Base-by-base conservation (phyloP, 2,888 invertebrate species). In the Trilocha varians region DNA sequence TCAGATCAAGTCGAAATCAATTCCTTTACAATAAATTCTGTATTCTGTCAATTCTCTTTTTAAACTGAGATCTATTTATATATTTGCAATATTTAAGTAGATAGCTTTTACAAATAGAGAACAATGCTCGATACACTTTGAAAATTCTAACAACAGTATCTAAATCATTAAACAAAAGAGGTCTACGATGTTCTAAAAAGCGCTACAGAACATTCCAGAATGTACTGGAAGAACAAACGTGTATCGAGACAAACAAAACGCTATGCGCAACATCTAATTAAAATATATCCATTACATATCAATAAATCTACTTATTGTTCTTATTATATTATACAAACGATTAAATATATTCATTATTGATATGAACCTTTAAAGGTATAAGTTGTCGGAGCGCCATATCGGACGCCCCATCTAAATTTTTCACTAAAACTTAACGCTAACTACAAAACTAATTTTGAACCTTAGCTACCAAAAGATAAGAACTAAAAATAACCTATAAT, bases 331-430 rank as follows among this genome's bases (percentile, higher is more conserved):
- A 65, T 78, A 82, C 76, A 79, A 72, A 71, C 72, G 78, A 76
- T 83, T 82, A 83, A 72, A 84, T 75, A 79, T 65, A 72, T 78
- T 80, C 76, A 77, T 78, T 79, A 83, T 80, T 85, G 85, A 85
- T 85, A 85, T 85, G 85, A 71, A 79, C 84, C 83, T 82, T 84
- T 75, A 74, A 83, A 82, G 83, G 83, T 83, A 70, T 69, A 65
- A 59, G 71, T 76, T 77, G 75, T 71, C 75, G 77, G 73, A n/a
- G n/a, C n/a, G n/a, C n/a, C n/a, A n/a, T n/a, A n/a, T n/a, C n/a
- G n/a, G n/a, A n/a, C 70, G 59, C 70, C 62, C 59, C 59, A 53
- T 59, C 70, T 70, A 75, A 55, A 68, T 62, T 65, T 57, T 59
- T 48, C 25, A 25, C 70, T 74, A 76, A 70, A 66, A 62, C 70